Evolutionary conservation across 2,113 vertebrate species (phyloP).

Genomic region (Notarius quadriscutis): DNA sequence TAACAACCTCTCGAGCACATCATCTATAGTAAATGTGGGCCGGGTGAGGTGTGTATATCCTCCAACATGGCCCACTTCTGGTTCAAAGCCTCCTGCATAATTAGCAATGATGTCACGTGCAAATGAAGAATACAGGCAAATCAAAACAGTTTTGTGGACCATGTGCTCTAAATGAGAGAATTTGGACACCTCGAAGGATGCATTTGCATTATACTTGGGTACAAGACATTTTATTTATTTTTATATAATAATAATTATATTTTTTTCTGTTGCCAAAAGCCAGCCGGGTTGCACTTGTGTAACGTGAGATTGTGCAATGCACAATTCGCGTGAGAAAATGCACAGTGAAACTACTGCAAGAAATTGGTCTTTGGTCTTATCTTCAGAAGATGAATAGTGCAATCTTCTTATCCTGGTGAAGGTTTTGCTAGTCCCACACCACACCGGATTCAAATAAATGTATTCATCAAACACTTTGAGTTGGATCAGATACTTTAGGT

Average conservation of each 20-base stretch:
- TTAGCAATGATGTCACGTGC: too few species aligned
- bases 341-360: background rate
- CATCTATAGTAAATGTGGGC: too few species aligned
- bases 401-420: background rate
- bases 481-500: background rate
- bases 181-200: too few species aligned
- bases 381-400: background rate
- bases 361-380: background rate
- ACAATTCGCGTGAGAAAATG: background rate
- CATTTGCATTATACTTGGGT: too few species aligned
- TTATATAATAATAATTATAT: too few species aligned
- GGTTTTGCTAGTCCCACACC: background rate
- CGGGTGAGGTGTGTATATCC: fast-evolving
- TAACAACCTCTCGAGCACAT: too few species aligned
- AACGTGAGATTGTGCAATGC: background rate
- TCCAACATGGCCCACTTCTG: too few species aligned
- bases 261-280: background rate
- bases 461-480: background rate
- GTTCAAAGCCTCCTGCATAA: too few species aligned
- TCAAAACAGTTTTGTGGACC: too few species aligned
- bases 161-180: too few species aligned
- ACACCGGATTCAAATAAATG: background rate
- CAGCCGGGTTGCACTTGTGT: background rate
- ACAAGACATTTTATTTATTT: too few species aligned
- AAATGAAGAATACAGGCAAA: too few species aligned